A percentile compares a stretch with the other conserved stretches of the same genome.
Evolutionary conservation across 2,888 invertebrate genomes (phyloP).

Genomic region (Esperia sulphurella): DNA sequence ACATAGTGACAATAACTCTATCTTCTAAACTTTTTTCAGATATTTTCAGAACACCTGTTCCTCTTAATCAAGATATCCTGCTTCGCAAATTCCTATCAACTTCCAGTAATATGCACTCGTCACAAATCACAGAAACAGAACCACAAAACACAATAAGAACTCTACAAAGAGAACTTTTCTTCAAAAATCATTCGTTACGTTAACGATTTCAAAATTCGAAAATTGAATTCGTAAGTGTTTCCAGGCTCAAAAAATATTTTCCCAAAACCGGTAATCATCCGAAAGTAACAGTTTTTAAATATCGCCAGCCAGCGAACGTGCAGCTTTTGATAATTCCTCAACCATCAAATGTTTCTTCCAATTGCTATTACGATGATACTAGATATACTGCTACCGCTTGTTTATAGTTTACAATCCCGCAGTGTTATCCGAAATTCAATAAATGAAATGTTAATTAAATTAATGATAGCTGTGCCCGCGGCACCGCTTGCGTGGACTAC

Average conservation of each 20-base stretch:
- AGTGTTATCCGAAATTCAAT: too few species aligned
- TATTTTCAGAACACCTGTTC: slow-evolving; percentile 1
- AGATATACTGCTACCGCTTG: too few species aligned
- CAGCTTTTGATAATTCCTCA: too few species aligned
- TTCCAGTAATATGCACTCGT: background rate
- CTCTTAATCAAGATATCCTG: slow-evolving; percentile 5
- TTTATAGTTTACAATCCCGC: too few species aligned
- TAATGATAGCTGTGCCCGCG: too few species aligned
- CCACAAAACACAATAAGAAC: too few species aligned
- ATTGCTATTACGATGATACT: too few species aligned
- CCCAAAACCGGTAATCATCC: slow-evolving; percentile 7
- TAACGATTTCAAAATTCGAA: slow-evolving; percentile 59
- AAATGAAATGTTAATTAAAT: too few species aligned
- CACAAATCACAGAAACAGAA: too few species aligned
- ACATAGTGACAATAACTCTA: slow-evolving; percentile 53
- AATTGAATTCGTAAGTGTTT: slow-evolving; percentile 17
- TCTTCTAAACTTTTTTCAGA: slow-evolving; percentile 5
- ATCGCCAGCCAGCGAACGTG: too few species aligned
- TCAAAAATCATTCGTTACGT: slow-evolving; percentile 47
- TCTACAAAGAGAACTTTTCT: slow-evolving; percentile 13
- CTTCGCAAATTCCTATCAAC: background rate
- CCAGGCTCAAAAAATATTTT: slow-evolving; percentile 10
- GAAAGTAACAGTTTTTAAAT: background rate
- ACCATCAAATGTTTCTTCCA: too few species aligned
- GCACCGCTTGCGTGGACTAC: too few species aligned